phyloP scores from a whole-genome alignment of 2,797 vertebrate genomes.

The Peromyscus melanophrys region DNA sequence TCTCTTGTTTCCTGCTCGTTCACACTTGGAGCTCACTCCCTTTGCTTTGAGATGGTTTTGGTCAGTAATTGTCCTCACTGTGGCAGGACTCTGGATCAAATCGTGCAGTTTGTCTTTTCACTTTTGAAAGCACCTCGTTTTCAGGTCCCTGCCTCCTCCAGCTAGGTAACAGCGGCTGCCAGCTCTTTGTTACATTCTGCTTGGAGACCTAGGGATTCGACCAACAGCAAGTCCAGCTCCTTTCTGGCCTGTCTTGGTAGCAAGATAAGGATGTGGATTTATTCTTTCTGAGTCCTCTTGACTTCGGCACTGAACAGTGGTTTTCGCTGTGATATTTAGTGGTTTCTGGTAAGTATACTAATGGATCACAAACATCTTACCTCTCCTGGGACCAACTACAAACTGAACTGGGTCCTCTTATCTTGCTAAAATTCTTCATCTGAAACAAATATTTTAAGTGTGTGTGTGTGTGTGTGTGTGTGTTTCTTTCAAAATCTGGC shows the following conservation, averaged over 20 bases:
- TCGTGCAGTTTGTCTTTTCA: not conserved
- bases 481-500: not conserved
- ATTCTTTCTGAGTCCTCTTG: not conserved
- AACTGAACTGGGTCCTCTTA: not conserved
- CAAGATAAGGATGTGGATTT: not conserved
- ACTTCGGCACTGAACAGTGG: not conserved
- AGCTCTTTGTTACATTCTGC: not conserved
- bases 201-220: not conserved
- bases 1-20: not conserved
- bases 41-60: not conserved
- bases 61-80: not conserved
- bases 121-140: not conserved
- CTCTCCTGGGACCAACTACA: not conserved
- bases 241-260: not conserved
- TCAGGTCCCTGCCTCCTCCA: not conserved
- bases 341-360: not conserved
- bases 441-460: not conserved
- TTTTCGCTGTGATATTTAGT: not conserved
- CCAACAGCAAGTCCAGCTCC: not conserved
- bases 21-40: not conserved
- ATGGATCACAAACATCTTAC: not conserved
- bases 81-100: not conserved
- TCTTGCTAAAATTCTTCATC: slow-evolving; percentile 1
- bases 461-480: too few species aligned
- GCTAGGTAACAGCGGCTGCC: not conserved